A percentile compares a stretch with the other conserved stretches of the same genome.
These are phyloP conservation scores for Calephelis perditalis DNA, from an alignment of 2,888 invertebrate species.

Conservation along the genomic window DNA sequence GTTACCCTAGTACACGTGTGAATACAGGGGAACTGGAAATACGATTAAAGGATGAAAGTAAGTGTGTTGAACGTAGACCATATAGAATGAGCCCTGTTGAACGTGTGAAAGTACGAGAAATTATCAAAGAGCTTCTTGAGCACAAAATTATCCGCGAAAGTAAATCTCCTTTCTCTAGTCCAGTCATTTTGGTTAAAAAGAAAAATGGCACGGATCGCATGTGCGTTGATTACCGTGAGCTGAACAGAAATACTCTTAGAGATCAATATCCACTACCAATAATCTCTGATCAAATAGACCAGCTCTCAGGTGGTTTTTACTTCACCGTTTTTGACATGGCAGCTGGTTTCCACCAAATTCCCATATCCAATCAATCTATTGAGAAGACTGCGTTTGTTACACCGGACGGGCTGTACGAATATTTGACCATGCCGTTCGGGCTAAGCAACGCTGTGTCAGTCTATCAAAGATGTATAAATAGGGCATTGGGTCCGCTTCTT, in stretches of 20 bases:
- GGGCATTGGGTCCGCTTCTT: slow-evolving; percentile 16
- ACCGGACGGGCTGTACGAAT: slow-evolving; percentile 27
- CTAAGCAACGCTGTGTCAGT: slow-evolving; percentile 31
- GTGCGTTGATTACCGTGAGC: slow-evolving; percentile 31
- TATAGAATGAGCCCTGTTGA: slow-evolving; percentile 17
- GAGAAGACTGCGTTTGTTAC: slow-evolving; percentile 33
- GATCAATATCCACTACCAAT: slow-evolving; percentile 31
- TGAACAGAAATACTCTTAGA: slow-evolving; percentile 28
- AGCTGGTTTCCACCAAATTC: slow-evolving; percentile 17
- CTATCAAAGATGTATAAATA: slow-evolving; percentile 30
- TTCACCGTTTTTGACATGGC: slow-evolving; percentile 28
- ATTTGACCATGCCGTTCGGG: slow-evolving; percentile 33
- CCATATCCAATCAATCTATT: slow-evolving; percentile 23
- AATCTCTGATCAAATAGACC: slow-evolving; percentile 31
- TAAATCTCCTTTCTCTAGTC: slow-evolving; percentile 27
- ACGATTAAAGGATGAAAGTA: too few relatives aligned
- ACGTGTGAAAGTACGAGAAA: slow-evolving; percentile 20
- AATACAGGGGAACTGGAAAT: too few relatives aligned
- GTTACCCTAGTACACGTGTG: too few relatives aligned
- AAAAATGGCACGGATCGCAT: slow-evolving; percentile 35
- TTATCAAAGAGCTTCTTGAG: slow-evolving; percentile 21
- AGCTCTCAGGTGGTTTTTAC: slow-evolving; percentile 22
- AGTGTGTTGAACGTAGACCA: too few relatives aligned
- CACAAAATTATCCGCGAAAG: slow-evolving; percentile 23
- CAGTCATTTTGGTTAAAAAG: slow-evolving; percentile 24